Base-by-base conservation (phyloP, 2,797 vertebrate genomes). In the Coendou prehensilis region DNA sequence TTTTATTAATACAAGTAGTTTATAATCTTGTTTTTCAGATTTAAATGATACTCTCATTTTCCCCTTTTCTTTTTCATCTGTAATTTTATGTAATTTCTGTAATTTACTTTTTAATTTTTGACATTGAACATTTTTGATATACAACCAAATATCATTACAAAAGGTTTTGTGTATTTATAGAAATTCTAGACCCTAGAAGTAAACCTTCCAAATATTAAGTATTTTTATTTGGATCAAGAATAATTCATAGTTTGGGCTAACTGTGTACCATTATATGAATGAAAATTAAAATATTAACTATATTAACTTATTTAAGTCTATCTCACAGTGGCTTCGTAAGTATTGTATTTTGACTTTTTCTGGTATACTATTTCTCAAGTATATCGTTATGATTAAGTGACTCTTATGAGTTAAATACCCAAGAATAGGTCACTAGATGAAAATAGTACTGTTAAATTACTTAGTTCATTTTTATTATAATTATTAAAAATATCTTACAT, bases 31-130 rank as follows among this genome's bases (percentile, higher is more conserved):
- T n/a, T 71, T 81, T 57, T 76, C n/a, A 93, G 3, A 52, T 52
- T 30, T 47, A 73, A 93, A 61, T 1, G 0, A 22, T 84, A 52
- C 0, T 8, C 0, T 67, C 1, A 5, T 79, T 83, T 15, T 45
- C 1, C 20, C 10, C 30, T 0, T 56, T 61, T 17, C 18, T 6
- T 61, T 30, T 83, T 45, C 52, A 69, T 14, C 6, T 15, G 22
- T 26, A 89, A 75, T 94, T 88, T 90, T 30, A 69, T 33, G 1
- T 82, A 76, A 76, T 80, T 9, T 63, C 50, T 57, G 10, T 52
- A 15, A 76, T 94, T 90, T 63, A 47, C 52, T 84, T 14, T 93
- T 94, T 17, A 89, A 20, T 73, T 61, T n/a, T 93, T 54, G 3
- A 17, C 56, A 33, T 8, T 71, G 20, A 82, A 2, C 61, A 3